phyloP scores from a whole-genome alignment of 2,113 vertebrate genomes.

The Nanorana parkeri region DNA sequence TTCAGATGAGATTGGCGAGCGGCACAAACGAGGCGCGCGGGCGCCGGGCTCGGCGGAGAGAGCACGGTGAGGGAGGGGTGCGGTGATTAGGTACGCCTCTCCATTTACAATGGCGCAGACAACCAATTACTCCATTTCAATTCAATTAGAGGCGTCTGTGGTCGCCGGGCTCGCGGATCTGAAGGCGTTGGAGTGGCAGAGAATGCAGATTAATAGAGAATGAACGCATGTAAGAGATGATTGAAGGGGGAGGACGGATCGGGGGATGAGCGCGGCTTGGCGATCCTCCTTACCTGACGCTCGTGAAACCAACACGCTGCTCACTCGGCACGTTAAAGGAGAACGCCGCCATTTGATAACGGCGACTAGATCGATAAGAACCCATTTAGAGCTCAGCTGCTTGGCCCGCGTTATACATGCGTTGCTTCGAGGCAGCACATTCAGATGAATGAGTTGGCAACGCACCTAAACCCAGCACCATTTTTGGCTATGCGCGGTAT shows the following conservation, averaged over 20 bases:
- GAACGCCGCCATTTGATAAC: no score
- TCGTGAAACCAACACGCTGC: no score
- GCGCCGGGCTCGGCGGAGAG: not conserved
- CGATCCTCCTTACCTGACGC: not conserved
- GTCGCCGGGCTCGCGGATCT: not conserved
- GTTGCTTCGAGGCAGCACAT: no score
- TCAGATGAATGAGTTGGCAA: no score
- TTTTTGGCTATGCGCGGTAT: no score
- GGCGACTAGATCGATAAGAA: no score
- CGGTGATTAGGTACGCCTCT: not conserved
- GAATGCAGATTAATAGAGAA: constrained; percentile 1
- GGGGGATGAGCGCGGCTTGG: not conserved
- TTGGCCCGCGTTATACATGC: no score
- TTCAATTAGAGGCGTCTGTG: constrained; percentile 23
- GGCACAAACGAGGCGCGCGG: constrained; percentile 1
- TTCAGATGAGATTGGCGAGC: constrained; percentile 10
- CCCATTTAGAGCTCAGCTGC: no score
- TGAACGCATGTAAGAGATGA: constrained; percentile 9
- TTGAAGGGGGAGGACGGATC: not conserved
- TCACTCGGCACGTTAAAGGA: no score
- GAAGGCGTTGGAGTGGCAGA: not conserved
- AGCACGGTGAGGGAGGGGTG: not conserved
- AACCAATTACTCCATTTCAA: constrained; percentile 28
- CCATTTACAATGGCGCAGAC: constrained; percentile 34
- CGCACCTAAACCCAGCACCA: no score